Conservation (phyloP, 2,888 invertebrate genomes). For the Tubiluchus corallicola region DNA sequence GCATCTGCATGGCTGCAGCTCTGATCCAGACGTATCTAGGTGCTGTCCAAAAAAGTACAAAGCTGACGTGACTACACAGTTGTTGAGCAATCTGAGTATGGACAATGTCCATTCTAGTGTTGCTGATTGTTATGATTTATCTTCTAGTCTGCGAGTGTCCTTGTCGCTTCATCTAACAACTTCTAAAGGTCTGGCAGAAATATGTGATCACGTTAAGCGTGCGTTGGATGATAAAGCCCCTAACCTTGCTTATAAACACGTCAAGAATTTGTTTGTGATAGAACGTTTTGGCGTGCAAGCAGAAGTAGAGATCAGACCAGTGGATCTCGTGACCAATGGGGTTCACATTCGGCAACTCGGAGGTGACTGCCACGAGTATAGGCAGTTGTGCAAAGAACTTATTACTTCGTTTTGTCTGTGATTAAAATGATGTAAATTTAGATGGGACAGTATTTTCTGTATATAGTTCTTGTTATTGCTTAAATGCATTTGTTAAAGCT, state of each 20-base stretch:
- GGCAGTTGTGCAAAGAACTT: not conserved
- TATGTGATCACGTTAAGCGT: not conserved
- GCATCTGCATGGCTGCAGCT: not conserved
- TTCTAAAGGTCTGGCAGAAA: not conserved
- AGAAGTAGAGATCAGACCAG: not conserved
- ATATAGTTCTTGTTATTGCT: no score
- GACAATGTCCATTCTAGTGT: no score
- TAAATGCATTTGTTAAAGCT: no score
- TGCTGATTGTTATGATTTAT: not conserved
- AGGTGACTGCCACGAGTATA: not conserved
- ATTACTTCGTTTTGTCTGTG: not conserved
- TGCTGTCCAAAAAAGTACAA: not conserved
- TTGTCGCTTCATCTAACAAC: not conserved
- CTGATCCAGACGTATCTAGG: not conserved
- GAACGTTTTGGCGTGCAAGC: not conserved
- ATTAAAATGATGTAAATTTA: no score
- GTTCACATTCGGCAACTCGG: not conserved
- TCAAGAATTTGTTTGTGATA: not conserved
- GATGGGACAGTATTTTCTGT: no score
- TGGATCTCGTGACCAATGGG: not conserved
- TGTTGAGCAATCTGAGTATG: no score
- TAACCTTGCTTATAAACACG: not conserved
- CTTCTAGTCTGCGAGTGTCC: not conserved
- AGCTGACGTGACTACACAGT: not conserved
- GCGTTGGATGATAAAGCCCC: not conserved